Conservation (phyloP, 2,797 vertebrate genomes). For the Rhyacichthys aspro region DNA sequence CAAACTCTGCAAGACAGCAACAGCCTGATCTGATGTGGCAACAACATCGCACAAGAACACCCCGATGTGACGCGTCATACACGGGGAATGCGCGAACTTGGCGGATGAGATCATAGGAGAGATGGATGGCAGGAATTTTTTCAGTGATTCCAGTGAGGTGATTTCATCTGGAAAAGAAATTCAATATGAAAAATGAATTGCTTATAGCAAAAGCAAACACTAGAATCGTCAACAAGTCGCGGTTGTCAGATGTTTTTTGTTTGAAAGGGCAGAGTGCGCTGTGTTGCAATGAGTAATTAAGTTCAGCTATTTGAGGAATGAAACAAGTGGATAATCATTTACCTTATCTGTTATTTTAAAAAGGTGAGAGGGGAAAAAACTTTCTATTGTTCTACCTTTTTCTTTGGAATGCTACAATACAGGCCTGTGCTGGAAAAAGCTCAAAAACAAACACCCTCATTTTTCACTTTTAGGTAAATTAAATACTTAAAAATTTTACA, state of each 20-base stretch:
- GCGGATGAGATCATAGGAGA: slow-evolving; percentile 37
- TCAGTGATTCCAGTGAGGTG: background rate
- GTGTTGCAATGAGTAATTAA: slow-evolving; percentile 53
- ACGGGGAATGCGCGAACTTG: slow-evolving; percentile 27
- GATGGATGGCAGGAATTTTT: slow-evolving; percentile 22
- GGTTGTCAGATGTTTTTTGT: slow-evolving; percentile 28
- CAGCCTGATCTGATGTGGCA: slow-evolving; percentile 63
- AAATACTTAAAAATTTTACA: slow-evolving; percentile 5
- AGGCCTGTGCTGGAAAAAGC: slow-evolving; percentile 16
- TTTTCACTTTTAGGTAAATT: background rate
- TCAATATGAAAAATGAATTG: slow-evolving; percentile 29
- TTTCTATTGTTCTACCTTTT: slow-evolving; percentile 8
- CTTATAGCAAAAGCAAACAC: slow-evolving; percentile 29
- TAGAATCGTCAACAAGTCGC: slow-evolving; percentile 18
- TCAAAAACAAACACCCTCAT: background rate
- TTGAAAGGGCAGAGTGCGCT: slow-evolving; percentile 27
- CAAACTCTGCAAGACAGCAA: slow-evolving; percentile 37
- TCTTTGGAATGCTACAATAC: slow-evolving; percentile 47
- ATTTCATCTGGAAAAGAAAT: slow-evolving; percentile 38
- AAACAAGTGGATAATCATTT: slow-evolving; percentile 35
- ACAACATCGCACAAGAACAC: slow-evolving; percentile 46
- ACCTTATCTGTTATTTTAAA: slow-evolving; percentile 21
- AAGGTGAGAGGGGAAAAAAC: slow-evolving; percentile 14
- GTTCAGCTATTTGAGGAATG: slow-evolving; percentile 26
- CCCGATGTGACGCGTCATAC: slow-evolving; percentile 22